Conservation (phyloP, 2,888 invertebrate genomes). For the Abrostola triplasia region DNA sequence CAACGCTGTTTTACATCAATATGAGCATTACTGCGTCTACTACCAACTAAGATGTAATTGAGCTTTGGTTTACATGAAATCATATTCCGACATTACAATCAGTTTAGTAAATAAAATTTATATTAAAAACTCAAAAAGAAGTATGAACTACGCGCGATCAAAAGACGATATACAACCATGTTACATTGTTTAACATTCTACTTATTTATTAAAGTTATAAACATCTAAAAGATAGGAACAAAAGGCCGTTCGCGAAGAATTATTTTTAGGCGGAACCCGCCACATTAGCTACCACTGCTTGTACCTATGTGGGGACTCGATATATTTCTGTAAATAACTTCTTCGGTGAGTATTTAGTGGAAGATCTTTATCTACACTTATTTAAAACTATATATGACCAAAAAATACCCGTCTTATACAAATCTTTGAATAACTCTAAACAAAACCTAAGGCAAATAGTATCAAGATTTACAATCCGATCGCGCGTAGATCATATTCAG, state of each 20-base stretch:
- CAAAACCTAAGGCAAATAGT: slow-evolving; percentile 31
- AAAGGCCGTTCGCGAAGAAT: slow-evolving; percentile 48
- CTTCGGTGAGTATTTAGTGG: slow-evolving; percentile 39
- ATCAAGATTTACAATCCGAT: slow-evolving; percentile 13
- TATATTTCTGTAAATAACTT: slow-evolving; percentile 34
- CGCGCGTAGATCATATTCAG: slow-evolving; percentile 25
- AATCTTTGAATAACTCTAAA: slow-evolving; percentile 55
- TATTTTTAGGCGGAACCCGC: slow-evolving; percentile 36
- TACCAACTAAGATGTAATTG: slow-evolving; percentile 65
- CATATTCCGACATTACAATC: slow-evolving; percentile 41
- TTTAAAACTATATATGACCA: slow-evolving; percentile 51
- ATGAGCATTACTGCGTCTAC: slow-evolving; percentile 56
- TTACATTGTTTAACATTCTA: slow-evolving; percentile 46
- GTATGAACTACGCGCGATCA: slow-evolving; percentile 24
- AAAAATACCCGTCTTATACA: slow-evolving; percentile 52
- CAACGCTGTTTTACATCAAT: slow-evolving; percentile 66
- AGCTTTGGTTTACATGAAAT: slow-evolving; percentile 74
- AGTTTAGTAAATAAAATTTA: slow-evolving; percentile 41
- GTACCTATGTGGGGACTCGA: slow-evolving; percentile 28
- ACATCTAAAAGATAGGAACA: slow-evolving; percentile 50
- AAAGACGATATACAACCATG: slow-evolving; percentile 33
- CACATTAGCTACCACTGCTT: slow-evolving; percentile 22
- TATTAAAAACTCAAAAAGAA: slow-evolving; percentile 29
- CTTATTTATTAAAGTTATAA: slow-evolving; percentile 49
- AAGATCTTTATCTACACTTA: slow-evolving; percentile 51